These are phyloP conservation scores for Temnothorax longispinosus DNA, from an alignment of 1,140 invertebrate genomes.

Conservation along the genomic window DNA sequence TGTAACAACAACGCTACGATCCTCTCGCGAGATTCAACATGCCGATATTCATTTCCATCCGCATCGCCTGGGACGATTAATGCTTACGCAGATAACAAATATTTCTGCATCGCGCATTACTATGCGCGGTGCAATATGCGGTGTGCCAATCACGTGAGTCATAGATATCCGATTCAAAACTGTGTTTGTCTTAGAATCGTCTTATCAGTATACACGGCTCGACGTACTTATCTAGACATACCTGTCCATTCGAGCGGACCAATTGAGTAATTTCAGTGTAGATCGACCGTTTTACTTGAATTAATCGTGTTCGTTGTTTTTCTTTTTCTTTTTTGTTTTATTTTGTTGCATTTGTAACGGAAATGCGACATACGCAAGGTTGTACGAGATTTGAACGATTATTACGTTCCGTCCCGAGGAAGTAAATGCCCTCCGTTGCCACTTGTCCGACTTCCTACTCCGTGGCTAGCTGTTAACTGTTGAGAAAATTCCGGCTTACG, in stretches of 20 bases:
- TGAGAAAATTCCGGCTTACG: conserved; percentile 38
- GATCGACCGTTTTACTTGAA: neutral
- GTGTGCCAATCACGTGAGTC: conserved; percentile 33
- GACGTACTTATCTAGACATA: conserved; percentile 9
- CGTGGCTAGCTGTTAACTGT: conserved; percentile 47
- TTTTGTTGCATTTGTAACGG: neutral
- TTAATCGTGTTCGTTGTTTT: neutral
- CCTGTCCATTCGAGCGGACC: neutral
- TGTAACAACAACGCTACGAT: neutral
- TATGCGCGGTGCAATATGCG: neutral
- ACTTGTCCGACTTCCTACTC: conserved; percentile 23
- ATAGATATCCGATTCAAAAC: conserved; percentile 23
- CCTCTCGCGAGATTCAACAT: neutral
- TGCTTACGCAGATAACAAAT: conserved; percentile 31
- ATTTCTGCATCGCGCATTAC: conserved; percentile 20
- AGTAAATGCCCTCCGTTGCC: neutral
- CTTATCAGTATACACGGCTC: neutral
- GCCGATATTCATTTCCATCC: conserved; percentile 7
- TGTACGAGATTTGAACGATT: neutral
- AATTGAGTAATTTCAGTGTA: conserved; percentile 11
- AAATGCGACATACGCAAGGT: neutral
- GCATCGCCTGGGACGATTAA: neutral
- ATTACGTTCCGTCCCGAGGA: conserved; percentile 12
- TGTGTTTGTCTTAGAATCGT: conserved; percentile 4
- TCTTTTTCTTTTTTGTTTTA: neutral